A percentile compares a stretch with the other conserved stretches of the same genome.
phyloP scores from a whole-genome alignment of 2,797 vertebrate genomes.

The Syngnathus acus region DNA sequence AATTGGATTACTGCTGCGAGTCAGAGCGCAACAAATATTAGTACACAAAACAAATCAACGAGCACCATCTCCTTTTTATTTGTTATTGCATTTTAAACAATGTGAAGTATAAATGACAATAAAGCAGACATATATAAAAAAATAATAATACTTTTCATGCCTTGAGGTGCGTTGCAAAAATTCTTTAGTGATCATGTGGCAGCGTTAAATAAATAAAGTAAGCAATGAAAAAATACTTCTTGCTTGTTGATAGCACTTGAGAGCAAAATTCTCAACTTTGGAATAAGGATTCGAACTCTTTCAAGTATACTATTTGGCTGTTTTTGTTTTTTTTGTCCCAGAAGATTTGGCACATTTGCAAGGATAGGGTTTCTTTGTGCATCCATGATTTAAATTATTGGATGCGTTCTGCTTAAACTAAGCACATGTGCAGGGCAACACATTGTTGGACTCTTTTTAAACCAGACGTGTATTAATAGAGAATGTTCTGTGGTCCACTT shows the following conservation, averaged over 20 bases:
- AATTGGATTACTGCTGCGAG: neutral
- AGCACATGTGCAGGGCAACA: neutral
- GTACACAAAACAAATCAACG: constrained; percentile 18
- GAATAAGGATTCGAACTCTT: neutral
- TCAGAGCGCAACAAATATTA: neutral
- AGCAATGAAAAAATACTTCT: neutral
- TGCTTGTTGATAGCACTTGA: neutral
- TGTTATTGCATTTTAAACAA: constrained; percentile 38
- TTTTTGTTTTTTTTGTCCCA: neutral
- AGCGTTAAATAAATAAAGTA: neutral
- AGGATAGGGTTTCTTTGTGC: neutral
- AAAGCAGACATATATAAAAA: constrained; percentile 32
- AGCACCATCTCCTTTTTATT: constrained; percentile 53
- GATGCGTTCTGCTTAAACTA: neutral
- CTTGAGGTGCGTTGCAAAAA: neutral
- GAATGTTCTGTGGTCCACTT: neutral
- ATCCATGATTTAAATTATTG: no score
- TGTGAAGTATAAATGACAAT: constrained; percentile 26
- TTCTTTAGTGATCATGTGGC: neutral
- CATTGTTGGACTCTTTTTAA: neutral
- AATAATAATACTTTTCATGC: neutral
- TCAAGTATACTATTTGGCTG: no score
- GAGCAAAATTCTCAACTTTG: neutral
- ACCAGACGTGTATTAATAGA: neutral
- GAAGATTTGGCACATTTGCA: neutral